Conservation (phyloP, 2,888 invertebrate species). For the Thymelicus sylvestris region DNA sequence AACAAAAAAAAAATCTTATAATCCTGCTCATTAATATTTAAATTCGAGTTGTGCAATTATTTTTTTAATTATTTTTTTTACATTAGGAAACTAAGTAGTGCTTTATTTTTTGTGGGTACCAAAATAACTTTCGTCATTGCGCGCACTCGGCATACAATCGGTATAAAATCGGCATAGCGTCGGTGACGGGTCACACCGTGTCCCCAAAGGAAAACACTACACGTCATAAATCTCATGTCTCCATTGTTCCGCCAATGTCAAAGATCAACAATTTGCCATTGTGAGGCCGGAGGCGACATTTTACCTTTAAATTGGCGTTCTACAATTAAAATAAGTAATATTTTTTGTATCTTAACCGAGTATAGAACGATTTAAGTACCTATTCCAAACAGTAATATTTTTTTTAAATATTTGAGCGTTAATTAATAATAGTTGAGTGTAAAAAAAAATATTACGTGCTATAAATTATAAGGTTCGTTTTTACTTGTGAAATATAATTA, state of each 20-base stretch:
- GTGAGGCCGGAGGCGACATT: constrained; percentile 58
- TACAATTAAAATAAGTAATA: constrained; percentile 31
- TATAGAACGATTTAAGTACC: not conserved
- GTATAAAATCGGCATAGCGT: not conserved
- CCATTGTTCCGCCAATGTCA: constrained; percentile 74
- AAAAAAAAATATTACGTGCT: not conserved
- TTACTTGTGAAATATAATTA: not conserved
- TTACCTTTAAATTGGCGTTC: constrained; percentile 46
- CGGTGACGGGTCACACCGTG: constrained; percentile 17
- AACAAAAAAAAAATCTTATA: no score
- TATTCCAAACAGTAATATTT: not conserved
- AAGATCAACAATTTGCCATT: constrained; percentile 83
- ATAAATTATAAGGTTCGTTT: not conserved
- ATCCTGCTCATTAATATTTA: no score
- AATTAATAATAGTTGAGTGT: not conserved
- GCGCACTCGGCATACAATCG: not conserved
- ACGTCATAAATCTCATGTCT: constrained; percentile 58
- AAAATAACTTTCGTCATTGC: not conserved
- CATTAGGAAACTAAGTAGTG: no score
- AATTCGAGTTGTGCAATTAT: no score
- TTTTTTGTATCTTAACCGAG: constrained; percentile 2
- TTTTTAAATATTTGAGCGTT: not conserved
- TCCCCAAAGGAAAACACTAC: constrained; percentile 42
- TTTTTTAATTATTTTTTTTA: no score
- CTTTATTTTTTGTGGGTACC: not conserved